phyloP scores from a whole-genome alignment of 2,113 vertebrate species.

The Ochotona princeps region DNA sequence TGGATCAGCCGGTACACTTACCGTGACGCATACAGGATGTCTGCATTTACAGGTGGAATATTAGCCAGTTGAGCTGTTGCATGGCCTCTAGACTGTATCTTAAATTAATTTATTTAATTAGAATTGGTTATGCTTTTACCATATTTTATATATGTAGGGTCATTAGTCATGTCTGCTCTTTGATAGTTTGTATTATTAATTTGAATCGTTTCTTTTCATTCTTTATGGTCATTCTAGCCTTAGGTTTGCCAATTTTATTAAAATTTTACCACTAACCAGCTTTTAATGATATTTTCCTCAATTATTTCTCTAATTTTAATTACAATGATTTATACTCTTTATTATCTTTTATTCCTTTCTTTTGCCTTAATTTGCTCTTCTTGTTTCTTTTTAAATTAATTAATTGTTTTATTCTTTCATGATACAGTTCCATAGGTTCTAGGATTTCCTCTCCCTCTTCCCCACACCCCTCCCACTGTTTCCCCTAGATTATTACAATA shows the following conservation, averaged over 20 bases:
- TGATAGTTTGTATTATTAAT: neutral
- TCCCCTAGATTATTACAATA: too few species aligned
- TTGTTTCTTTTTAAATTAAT: conserved; percentile 24
- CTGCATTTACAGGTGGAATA: too few species aligned
- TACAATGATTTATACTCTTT: conserved; percentile 38
- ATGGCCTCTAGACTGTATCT: neutral
- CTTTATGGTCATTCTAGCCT: neutral
- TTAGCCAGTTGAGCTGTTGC: too few species aligned
- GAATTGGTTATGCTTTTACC: neutral
- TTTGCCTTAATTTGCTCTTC: conserved; percentile 36
- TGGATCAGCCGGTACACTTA: too few species aligned
- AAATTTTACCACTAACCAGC: neutral
- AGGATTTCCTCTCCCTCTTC: too few species aligned
- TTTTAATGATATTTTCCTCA: conserved; percentile 2
- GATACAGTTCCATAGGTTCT: too few species aligned
- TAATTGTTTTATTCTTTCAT: too few species aligned
- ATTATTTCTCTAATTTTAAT: conserved; percentile 11
- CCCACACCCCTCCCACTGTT: too few species aligned
- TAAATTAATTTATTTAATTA: neutral
- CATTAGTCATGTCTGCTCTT: neutral
- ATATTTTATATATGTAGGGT: neutral
- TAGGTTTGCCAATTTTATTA: neutral
- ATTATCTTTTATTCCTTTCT: conserved; percentile 22
- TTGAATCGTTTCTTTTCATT: neutral
- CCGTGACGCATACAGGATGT: too few species aligned